Percentiles rank a stretch among this genome's conserved stretches.
Conservation (phyloP, 2,888 invertebrate genomes). For the Charanyca ferruginea region DNA sequence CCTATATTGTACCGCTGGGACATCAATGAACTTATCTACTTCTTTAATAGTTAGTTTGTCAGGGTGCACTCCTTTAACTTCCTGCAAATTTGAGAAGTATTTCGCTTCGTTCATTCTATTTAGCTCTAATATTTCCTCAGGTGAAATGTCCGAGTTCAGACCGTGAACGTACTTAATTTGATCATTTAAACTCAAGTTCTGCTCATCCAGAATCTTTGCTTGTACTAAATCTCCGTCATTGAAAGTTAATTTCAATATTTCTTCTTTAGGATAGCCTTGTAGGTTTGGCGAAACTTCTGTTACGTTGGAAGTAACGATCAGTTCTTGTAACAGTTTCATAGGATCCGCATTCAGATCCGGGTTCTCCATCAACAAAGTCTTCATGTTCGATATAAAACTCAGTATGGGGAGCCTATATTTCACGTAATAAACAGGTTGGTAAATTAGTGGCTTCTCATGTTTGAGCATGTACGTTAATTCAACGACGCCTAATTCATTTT, state of each 20-base stretch:
- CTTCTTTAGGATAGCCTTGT: conserved; percentile 68
- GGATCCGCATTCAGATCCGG: conserved; percentile 71
- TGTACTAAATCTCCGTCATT: conserved; percentile 74
- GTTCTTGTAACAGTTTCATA: conserved; percentile 70
- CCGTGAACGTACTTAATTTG: conserved; percentile 65
- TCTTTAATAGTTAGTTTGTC: conserved; percentile 23
- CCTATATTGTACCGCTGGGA: conserved; percentile 33
- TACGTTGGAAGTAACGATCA: conserved; percentile 71
- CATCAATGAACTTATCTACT: conserved; percentile 24
- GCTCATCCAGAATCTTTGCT: conserved; percentile 72
- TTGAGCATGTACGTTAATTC: conserved; percentile 81
- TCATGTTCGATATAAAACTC: conserved; percentile 69
- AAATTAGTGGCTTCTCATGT: conserved; percentile 70
- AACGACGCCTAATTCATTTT: conserved; percentile 65
- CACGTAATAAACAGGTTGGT: conserved; percentile 78
- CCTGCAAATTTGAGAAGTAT: conserved; percentile 33
- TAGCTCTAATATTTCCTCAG: conserved; percentile 58
- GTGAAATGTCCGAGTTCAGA: conserved; percentile 67
- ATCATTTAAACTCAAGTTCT: conserved; percentile 60
- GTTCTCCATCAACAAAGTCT: conserved; percentile 65
- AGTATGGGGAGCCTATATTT: conserved; percentile 79
- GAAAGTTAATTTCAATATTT: conserved; percentile 71
- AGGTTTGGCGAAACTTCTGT: conserved; percentile 74
- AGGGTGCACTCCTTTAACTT: conserved; percentile 23
- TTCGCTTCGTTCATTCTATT: conserved; percentile 47